Percentiles rank a stretch among this genome's conserved stretches.
Conservation (phyloP, 2,113 vertebrate genomes). For the Isurus oxyrinchus region DNA sequence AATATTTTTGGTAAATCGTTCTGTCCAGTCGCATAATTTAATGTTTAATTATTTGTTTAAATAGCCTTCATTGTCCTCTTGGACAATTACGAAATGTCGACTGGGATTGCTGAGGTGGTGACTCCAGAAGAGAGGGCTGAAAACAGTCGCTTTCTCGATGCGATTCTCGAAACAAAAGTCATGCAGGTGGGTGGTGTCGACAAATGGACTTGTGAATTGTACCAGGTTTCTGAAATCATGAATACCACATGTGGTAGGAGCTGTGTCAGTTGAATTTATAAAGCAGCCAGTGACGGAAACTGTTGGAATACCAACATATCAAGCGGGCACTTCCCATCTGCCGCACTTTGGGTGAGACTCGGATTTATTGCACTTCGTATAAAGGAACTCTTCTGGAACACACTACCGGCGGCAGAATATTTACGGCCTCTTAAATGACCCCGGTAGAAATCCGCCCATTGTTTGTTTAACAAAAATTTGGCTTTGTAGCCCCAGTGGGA, state of each 20-base stretch:
- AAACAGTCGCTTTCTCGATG: slow-evolving; percentile 63
- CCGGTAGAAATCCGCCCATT: neutral
- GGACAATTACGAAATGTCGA: slow-evolving; percentile 71
- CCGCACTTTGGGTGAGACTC: neutral
- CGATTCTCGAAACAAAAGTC: slow-evolving; percentile 64
- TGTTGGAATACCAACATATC: neutral
- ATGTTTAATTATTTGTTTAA: neutral
- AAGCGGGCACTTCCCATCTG: neutral
- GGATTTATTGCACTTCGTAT: neutral
- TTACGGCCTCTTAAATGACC: neutral
- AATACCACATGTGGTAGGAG: neutral
- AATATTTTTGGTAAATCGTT: neutral
- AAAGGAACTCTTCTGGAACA: neutral
- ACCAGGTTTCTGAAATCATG: neutral
- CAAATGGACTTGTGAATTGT: neutral
- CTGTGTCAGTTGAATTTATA: neutral
- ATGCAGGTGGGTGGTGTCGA: slow-evolving; percentile 61
- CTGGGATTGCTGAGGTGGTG: slow-evolving; percentile 59
- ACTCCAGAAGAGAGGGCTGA: slow-evolving; percentile 62
- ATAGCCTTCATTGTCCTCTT: slow-evolving; percentile 67
- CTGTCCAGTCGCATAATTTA: too few species aligned
- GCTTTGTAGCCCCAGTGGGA: too few species aligned
- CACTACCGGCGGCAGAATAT: neutral
- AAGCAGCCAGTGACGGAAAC: neutral
- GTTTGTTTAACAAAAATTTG: neutral